Evolutionary conservation across 2,113 vertebrate genomes (phyloP).

Genomic region (Scatophagus argus): DNA sequence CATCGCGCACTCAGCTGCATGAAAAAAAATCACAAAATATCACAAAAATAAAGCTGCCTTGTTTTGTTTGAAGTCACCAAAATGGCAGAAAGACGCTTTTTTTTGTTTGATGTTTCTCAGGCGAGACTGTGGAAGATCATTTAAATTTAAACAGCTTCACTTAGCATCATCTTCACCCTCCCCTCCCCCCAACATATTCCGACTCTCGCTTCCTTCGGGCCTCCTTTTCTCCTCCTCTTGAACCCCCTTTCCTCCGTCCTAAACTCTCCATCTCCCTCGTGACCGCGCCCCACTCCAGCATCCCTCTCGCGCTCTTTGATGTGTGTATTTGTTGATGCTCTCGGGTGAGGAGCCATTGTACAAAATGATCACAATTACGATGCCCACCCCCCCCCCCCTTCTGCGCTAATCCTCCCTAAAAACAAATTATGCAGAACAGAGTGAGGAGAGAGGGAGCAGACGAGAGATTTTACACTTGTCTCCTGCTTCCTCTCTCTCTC

Average conservation of each 20-base stretch:
- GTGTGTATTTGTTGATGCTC: constrained; percentile 61
- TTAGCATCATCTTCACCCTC: constrained; percentile 23
- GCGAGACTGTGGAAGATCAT: not conserved
- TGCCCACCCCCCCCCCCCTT: not conserved
- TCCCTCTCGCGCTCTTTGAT: constrained; percentile 43
- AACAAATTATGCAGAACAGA: constrained; percentile 57
- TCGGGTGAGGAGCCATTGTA: constrained; percentile 53
- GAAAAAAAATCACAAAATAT: constrained; percentile 1
- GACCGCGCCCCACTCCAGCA: not conserved
- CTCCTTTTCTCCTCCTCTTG: constrained; percentile 6
- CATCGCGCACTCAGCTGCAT: not conserved
- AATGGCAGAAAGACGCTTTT: not conserved
- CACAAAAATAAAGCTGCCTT: not conserved
- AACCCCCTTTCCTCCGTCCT: not conserved
- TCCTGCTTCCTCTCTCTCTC: constrained; percentile 11
- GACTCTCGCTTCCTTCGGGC: not conserved
- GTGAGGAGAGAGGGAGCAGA: constrained; percentile 4
- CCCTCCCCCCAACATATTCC: no score
- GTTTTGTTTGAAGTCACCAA: constrained; percentile 18
- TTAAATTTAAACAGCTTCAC: constrained; percentile 1
- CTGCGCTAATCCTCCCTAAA: constrained; percentile 49
- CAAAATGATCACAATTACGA: constrained; percentile 63
- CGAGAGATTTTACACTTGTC: constrained; percentile 11
- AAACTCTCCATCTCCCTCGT: not conserved
- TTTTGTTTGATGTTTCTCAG: constrained; percentile 20